Evolutionary conservation across 1,140 invertebrate species (phyloP).

Genomic region (Lepidostoma basale): DNA sequence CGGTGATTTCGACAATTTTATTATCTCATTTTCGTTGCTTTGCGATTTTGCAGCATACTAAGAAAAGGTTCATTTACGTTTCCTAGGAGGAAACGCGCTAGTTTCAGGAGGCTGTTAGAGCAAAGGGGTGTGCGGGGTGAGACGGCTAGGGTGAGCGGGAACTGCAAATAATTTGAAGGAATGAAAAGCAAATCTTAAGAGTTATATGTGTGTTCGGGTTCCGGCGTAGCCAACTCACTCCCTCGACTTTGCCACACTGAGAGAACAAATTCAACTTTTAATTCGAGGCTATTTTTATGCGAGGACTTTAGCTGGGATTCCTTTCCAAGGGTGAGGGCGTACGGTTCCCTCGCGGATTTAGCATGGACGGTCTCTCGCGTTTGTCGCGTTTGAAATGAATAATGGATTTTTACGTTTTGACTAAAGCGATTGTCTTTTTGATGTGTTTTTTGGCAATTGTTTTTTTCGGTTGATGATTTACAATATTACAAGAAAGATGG

Average conservation of each 20-base stretch:
- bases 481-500: too few species aligned
- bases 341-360: not conserved
- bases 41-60: conserved; percentile 34
- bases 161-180: conserved; percentile 42
- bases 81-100: conserved; percentile 39
- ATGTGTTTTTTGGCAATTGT: conserved; percentile 2
- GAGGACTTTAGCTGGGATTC: conserved; percentile 2
- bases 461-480: conserved; percentile 5
- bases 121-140: conserved; percentile 9
- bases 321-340: not conserved
- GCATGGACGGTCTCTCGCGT: not conserved
- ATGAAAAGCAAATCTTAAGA: conserved; percentile 41
- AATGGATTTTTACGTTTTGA: conserved; percentile 24
- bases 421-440: conserved; percentile 16
- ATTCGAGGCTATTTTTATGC: conserved; percentile 31
- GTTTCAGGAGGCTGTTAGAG: conserved; percentile 37
- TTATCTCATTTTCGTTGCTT: not conserved
- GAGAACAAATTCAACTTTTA: conserved; percentile 38
- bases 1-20: not conserved
- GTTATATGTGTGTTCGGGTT: conserved; percentile 30
- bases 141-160: conserved; percentile 20
- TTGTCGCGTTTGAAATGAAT: conserved; percentile 22
- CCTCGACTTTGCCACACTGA: not conserved
- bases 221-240: not conserved
- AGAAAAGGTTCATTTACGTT: conserved; percentile 44